A percentile compares a stretch with the other conserved stretches of the same genome.
These are phyloP conservation scores for Phylloscopus trochilus DNA, from an alignment of 2,113 vertebrate genomes.

Conservation along the genomic window DNA sequence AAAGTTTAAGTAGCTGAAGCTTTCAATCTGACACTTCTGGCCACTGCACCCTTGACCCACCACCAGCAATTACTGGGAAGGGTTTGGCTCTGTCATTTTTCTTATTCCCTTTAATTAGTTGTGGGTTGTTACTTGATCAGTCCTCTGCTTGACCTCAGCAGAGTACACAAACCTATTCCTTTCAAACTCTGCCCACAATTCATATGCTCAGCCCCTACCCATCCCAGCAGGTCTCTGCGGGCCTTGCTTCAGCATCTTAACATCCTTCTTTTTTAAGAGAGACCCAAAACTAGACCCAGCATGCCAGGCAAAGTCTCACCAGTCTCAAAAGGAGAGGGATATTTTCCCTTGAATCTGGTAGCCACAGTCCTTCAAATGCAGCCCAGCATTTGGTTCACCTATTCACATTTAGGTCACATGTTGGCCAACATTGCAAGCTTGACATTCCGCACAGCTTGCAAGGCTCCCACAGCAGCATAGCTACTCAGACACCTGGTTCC, in stretches of 20 bases:
- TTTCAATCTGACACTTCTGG: neutral
- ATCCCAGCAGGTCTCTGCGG: neutral
- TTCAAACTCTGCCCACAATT: neutral
- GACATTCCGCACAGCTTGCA: neutral
- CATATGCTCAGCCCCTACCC: neutral
- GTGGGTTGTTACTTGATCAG: neutral
- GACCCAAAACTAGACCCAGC: neutral
- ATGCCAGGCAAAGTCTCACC: neutral
- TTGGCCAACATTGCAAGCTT: neutral
- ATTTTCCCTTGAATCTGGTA: neutral
- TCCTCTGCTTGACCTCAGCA: neutral
- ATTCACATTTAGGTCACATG: neutral
- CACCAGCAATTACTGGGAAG: neutral
- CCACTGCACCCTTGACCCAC: neutral
- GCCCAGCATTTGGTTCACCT: neutral
- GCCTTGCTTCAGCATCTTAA: neutral
- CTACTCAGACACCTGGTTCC: neutral
- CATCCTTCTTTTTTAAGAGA: neutral
- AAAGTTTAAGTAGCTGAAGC: neutral
- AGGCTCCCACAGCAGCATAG: neutral
- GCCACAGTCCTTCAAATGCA: neutral
- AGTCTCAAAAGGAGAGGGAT: neutral
- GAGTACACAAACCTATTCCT: neutral
- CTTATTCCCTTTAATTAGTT: neutral
- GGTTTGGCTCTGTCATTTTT: neutral